Evolutionary conservation across 2,888 invertebrate genomes (phyloP).

Genomic region (Mycogona germanica): DNA sequence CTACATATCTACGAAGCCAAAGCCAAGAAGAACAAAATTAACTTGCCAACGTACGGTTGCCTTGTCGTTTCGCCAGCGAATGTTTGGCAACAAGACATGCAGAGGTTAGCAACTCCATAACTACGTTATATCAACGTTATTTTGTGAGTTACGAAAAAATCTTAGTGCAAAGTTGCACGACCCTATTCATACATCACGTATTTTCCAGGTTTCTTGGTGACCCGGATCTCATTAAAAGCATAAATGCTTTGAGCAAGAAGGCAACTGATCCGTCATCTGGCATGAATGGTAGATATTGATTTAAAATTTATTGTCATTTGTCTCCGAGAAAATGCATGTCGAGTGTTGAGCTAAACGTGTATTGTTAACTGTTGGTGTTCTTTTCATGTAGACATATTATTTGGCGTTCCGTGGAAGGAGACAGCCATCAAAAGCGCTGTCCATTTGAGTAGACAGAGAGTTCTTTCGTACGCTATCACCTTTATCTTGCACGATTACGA

Average conservation of each 20-base stretch:
- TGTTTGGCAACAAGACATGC: slow-evolving; percentile 76
- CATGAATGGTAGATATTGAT: not conserved
- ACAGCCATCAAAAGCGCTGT: slow-evolving; percentile 84
- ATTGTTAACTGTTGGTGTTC: slow-evolving; percentile 12
- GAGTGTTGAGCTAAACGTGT: not conserved
- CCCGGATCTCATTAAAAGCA: slow-evolving; percentile 62
- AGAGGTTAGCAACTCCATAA: slow-evolving; percentile 31
- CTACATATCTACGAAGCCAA: slow-evolving; percentile 59
- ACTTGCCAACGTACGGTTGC: slow-evolving; percentile 82
- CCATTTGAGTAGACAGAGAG: slow-evolving; percentile 64
- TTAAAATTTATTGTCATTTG: too few relatives aligned
- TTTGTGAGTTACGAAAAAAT: not conserved
- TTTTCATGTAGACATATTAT: slow-evolving; percentile 63
- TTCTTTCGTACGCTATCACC: slow-evolving; percentile 82
- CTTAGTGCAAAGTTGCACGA: not conserved
- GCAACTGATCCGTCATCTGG: slow-evolving; percentile 7
- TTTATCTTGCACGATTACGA: slow-evolving; percentile 69
- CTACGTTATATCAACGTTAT: not conserved
- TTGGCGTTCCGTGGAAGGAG: slow-evolving; percentile 81
- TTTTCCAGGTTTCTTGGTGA: slow-evolving; percentile 54
- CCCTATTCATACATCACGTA: not conserved
- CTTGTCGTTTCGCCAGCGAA: slow-evolving; percentile 84
- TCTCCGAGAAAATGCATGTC: too few relatives aligned
- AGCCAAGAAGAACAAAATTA: slow-evolving; percentile 43
- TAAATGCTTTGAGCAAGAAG: slow-evolving; percentile 31